Evolutionary conservation across 2,113 vertebrate genomes (phyloP), one percentile per base, ranked within the genome.

Genomic region (Bubalus kerabau): DNA sequence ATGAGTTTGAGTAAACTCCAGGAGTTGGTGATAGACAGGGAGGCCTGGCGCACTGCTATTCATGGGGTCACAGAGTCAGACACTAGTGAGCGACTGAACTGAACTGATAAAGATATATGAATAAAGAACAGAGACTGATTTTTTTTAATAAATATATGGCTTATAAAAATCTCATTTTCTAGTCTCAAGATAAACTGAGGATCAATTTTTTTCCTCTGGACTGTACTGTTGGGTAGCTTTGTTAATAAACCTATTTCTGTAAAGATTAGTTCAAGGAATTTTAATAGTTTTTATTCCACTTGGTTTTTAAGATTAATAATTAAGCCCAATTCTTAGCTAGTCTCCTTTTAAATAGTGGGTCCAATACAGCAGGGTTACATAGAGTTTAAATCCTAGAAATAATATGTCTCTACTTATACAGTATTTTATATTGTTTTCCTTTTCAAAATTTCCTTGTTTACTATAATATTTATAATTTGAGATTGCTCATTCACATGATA

Each of bases 101-200:
- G 59, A 62, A 30, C 28, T 62, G 60, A 62, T 62, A 62, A 17
- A 36, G 17, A 71, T 36, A 71, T 21, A 71, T 36, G 64, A 71
- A 56, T 67, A 60, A 92, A 86, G 71, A 94, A 56, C 16, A 91
- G 54, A 85, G 14, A 67, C 21, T 78, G 23, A 59, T 59, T 81
- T 91, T 94, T 94, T 67, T 2, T 0, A n/a, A 19, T n/a, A 1
- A 94, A 87, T 87, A 86, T 59, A 32, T 87, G 21, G 14, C 52
- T 76, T 87, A 82, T 67, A 13, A 92, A 96, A 94, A 95, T 93
- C 48, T 96, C 5, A 87, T 96, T 97, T 96, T 96, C 43, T 95
- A 54, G 32, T 89, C 6, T 54, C 11, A 91, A 64, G 40, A 83
- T 60, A 86, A 95, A 90, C 32, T 40, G 60, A 91, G 24, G 54